phyloP scores from a whole-genome alignment of 2,888 invertebrate species.

The Trissolcus brochymenae region DNA sequence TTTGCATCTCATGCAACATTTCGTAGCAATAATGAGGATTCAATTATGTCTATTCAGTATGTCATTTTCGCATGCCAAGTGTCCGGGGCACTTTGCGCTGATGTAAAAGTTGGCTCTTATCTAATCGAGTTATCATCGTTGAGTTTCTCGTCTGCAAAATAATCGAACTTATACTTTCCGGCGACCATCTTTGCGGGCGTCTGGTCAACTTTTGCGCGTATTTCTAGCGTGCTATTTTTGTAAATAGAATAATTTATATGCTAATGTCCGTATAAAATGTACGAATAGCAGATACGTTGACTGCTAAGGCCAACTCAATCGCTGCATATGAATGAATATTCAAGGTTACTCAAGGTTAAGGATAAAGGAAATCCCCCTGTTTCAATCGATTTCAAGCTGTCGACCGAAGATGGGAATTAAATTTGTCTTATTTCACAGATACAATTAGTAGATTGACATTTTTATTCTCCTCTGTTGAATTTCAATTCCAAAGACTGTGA shows the following conservation, averaged over 20 bases:
- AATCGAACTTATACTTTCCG: not conserved
- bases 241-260: constrained; percentile 49
- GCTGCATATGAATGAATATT: constrained; percentile 56
- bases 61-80: constrained; percentile 5
- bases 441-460: too few species aligned
- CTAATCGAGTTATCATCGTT: constrained; percentile 22
- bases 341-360: constrained; percentile 54
- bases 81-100: not conserved
- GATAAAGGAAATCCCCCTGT: constrained; percentile 27
- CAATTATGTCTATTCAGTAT: constrained; percentile 26
- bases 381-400: too few species aligned
- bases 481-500: too few species aligned
- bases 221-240: constrained; percentile 34
- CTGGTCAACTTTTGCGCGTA: constrained; percentile 4
- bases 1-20: constrained; percentile 43
- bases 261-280: constrained; percentile 40
- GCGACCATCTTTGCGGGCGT: not conserved
- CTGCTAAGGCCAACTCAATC: constrained; percentile 37
- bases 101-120: constrained; percentile 14
- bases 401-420: too few species aligned
- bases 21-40: constrained; percentile 37
- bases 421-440: too few species aligned
- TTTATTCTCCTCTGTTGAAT: too few species aligned
- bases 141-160: not conserved
- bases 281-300: constrained; percentile 39